Conservation (phyloP, 2,113 vertebrate species). For the Ciconia stormi region DNA sequence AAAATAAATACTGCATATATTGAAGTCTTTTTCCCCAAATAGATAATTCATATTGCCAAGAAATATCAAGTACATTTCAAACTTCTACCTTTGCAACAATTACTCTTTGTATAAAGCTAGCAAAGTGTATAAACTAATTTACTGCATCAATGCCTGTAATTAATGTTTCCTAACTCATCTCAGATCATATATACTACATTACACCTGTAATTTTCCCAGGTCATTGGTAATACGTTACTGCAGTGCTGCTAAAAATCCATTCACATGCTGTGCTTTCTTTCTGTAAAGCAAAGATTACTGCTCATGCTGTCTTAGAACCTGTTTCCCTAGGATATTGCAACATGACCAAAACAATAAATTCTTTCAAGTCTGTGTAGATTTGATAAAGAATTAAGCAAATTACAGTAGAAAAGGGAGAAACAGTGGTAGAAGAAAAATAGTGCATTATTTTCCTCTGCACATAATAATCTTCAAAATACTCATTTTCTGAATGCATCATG, state of each 20-base stretch:
- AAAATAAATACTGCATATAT: not conserved
- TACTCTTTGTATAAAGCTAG: constrained; percentile 44
- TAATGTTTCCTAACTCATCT: constrained; percentile 55
- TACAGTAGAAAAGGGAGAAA: not conserved
- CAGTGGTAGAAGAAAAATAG: not conserved
- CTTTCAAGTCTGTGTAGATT: not conserved
- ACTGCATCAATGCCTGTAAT: constrained; percentile 53
- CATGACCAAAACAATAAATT: not conserved
- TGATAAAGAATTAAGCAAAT: not conserved
- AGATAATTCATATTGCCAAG: not conserved
- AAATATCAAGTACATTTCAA: not conserved
- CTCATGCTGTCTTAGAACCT: not conserved
- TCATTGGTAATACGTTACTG: not conserved
- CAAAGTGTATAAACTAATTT: constrained; percentile 67
- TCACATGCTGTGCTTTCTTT: not conserved
- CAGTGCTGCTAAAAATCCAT: not conserved
- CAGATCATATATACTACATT: not conserved
- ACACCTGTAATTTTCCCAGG: constrained; percentile 56
- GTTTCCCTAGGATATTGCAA: not conserved
- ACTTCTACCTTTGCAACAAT: constrained; percentile 2
- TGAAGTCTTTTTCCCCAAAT: not conserved
- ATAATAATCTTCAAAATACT: not conserved
- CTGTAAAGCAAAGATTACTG: not conserved
- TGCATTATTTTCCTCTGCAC: not conserved
- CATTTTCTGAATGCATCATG: not conserved